These are phyloP conservation scores for Amblyopsis hoosieri DNA, from an alignment of 2,797 vertebrate genomes.

Conservation along the genomic window DNA sequence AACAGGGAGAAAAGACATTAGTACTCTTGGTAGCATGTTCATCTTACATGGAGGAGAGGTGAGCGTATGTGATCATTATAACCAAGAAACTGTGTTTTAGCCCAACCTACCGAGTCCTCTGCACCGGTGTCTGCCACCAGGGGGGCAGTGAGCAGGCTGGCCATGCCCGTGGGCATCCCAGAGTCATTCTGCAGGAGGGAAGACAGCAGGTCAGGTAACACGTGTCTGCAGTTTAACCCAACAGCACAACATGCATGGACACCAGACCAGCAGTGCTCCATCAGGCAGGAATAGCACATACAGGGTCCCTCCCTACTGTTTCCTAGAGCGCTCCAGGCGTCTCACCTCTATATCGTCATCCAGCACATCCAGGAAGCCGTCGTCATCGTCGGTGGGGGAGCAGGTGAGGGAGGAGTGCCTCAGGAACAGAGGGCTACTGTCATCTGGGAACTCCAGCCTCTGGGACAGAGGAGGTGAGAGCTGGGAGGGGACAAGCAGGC, in stretches of 20 bases:
- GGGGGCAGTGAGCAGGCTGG: constrained; percentile 83
- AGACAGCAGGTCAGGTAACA: too few species aligned
- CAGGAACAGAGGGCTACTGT: constrained; percentile 75
- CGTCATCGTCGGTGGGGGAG: constrained; percentile 74
- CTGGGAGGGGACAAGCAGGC: constrained; percentile 23
- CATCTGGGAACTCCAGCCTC: constrained; percentile 47
- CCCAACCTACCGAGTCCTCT: constrained; percentile 70
- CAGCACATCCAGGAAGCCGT: constrained; percentile 86
- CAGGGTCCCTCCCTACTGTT: too few species aligned
- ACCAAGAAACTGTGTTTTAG: background rate
- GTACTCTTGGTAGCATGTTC: too few species aligned
- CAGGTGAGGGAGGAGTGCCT: constrained; percentile 73
- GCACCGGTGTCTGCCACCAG: constrained; percentile 64
- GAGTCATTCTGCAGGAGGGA: constrained; percentile 64
- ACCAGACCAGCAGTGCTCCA: too few species aligned
- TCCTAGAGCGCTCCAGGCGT: too few species aligned
- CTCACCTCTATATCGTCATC: constrained; percentile 81
- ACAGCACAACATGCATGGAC: too few species aligned
- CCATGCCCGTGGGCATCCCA: constrained; percentile 78
- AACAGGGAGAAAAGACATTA: too few species aligned
- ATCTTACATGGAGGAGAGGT: too few species aligned
- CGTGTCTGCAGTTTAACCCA: too few species aligned
- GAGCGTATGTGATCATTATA: background rate
- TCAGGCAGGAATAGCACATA: too few species aligned
- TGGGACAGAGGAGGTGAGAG: constrained; percentile 63